Conservation (phyloP, 1,140 invertebrate genomes). For the Caenorhabditis latens region DNA sequence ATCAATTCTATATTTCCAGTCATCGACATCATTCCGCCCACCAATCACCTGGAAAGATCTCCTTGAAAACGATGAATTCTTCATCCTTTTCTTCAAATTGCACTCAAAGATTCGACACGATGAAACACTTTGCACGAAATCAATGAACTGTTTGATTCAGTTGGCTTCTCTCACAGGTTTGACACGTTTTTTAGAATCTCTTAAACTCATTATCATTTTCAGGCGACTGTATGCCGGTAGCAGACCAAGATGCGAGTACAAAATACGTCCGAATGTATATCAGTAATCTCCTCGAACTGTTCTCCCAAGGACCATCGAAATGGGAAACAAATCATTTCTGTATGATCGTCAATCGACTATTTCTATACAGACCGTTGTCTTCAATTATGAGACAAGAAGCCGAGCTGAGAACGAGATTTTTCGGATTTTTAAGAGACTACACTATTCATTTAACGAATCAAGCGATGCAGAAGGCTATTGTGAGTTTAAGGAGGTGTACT, state of each 20-base stretch:
- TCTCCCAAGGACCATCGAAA: slow-evolving; percentile 5
- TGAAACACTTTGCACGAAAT: slow-evolving; percentile 53
- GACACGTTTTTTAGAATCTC: slow-evolving; percentile 2
- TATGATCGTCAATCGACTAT: slow-evolving; percentile 56
- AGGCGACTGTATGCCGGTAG: slow-evolving; percentile 49
- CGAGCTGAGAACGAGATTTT: slow-evolving; percentile 24
- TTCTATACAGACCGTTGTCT: slow-evolving; percentile 55
- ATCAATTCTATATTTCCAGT: background rate
- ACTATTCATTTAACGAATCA: slow-evolving; percentile 57
- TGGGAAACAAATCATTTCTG: slow-evolving; percentile 56
- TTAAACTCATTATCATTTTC: background rate
- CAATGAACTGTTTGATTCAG: slow-evolving; percentile 62
- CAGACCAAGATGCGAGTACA: slow-evolving; percentile 36
- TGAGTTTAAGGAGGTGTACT: background rate
- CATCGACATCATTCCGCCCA: slow-evolving; percentile 60
- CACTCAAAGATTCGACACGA: slow-evolving; percentile 58
- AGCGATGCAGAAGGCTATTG: slow-evolving; percentile 61
- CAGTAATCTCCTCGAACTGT: slow-evolving; percentile 40
- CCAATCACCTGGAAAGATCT: slow-evolving; percentile 62
- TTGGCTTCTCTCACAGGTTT: slow-evolving; percentile 59
- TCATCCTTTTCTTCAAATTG: slow-evolving; percentile 64
- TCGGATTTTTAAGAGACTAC: slow-evolving; percentile 51
- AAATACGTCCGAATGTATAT: slow-evolving; percentile 49
- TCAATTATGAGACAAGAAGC: slow-evolving; percentile 40
- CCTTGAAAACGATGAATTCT: slow-evolving; percentile 60